Conservation (phyloP, 2,113 vertebrate genomes). For the Pterocles burchelli region DNA sequence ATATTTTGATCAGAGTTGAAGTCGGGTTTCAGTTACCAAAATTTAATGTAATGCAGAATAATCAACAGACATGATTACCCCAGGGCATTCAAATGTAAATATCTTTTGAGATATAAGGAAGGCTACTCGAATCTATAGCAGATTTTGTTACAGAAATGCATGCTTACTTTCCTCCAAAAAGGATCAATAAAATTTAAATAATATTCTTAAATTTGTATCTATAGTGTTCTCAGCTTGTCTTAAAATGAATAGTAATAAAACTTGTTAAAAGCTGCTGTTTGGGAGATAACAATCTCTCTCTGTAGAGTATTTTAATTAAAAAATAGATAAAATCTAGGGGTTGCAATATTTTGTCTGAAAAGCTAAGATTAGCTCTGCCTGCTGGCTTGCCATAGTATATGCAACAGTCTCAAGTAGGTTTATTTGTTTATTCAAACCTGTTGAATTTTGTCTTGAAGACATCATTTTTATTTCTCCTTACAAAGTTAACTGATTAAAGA, state of each 20-base stretch:
- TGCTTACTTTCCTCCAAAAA: neutral
- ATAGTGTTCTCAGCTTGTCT: neutral
- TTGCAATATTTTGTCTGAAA: neutral
- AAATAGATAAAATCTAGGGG: constrained; percentile 38
- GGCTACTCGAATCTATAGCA: neutral
- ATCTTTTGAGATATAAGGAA: neutral
- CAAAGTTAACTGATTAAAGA: neutral
- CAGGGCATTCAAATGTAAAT: neutral
- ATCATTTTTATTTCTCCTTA: neutral
- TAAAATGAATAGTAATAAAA: neutral
- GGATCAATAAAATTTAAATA: neutral
- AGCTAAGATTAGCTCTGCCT: neutral
- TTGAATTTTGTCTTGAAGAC: neutral
- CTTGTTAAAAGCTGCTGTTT: constrained; percentile 8
- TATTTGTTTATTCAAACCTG: neutral
- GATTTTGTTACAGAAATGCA: neutral
- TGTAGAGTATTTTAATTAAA: constrained; percentile 47
- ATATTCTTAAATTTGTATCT: neutral
- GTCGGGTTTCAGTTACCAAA: neutral
- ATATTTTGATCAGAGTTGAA: neutral
- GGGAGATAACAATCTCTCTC: constrained; percentile 21
- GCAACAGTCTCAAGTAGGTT: neutral
- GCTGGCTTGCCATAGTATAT: neutral
- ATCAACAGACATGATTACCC: neutral
- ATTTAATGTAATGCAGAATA: constrained; percentile 30